phyloP scores from a whole-genome alignment of 2,113 vertebrate species.

The Microcebus lehilahytsara region DNA sequence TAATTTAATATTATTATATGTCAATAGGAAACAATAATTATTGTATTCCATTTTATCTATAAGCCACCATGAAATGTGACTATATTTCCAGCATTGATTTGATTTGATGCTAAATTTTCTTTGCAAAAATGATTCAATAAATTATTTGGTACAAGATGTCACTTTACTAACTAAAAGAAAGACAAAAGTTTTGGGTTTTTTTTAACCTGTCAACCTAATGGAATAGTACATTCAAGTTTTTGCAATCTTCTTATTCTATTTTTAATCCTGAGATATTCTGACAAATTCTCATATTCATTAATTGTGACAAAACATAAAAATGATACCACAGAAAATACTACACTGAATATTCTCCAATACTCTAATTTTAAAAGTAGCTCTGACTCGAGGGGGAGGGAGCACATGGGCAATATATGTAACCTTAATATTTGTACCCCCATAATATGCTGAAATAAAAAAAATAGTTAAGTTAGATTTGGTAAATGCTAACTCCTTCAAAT shows the following conservation, averaged over 20 bases:
- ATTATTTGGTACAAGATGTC: not conserved
- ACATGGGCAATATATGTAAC: too few species aligned
- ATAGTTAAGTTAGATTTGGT: slow-evolving; percentile 15
- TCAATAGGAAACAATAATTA: slow-evolving; percentile 25
- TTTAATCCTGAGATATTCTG: slow-evolving; percentile 54
- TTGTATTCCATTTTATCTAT: slow-evolving; percentile 4
- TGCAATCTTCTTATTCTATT: slow-evolving; percentile 54
- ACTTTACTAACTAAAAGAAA: slow-evolving; percentile 44
- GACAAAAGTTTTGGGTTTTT: not conserved
- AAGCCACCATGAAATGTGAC: not conserved
- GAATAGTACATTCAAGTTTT: not conserved
- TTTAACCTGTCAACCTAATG: slow-evolving; percentile 10
- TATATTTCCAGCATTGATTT: not conserved
- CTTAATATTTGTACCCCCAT: too few species aligned
- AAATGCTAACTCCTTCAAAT: not conserved
- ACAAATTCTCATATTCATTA: slow-evolving; percentile 33
- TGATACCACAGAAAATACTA: slow-evolving; percentile 25
- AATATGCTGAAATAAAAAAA: too few species aligned
- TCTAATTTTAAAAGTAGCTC: not conserved
- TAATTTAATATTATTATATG: not conserved
- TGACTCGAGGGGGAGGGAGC: too few species aligned
- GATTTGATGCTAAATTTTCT: slow-evolving; percentile 19
- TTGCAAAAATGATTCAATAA: slow-evolving; percentile 40
- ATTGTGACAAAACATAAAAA: slow-evolving; percentile 42
- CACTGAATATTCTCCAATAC: not conserved